Base-by-base conservation (phyloP, 2,888 invertebrate species). In the Tridacna gigas region DNA sequence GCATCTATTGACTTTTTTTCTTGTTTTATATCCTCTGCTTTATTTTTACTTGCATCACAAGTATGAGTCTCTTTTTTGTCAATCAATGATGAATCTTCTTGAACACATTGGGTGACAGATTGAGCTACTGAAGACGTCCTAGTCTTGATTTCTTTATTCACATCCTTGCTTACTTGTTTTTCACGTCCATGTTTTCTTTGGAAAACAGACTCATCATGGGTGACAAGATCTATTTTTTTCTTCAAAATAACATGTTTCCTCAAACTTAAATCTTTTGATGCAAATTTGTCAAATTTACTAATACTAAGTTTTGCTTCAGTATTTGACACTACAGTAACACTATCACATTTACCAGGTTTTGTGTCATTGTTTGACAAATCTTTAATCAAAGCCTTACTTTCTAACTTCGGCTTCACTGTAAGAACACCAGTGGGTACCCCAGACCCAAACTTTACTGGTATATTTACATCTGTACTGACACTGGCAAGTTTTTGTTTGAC, bases 321-420 rank as follows among this genome's bases (percentile, higher is more conserved):
- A 45, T 37, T 26, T 65, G 65, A 12, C 12, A 22, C 22, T 37
- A 37, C 37, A 37, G 37, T 37, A 37, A 37, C 37, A 37, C 37
- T 37, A 4, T 37, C 37, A 37, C 37, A 37, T 37, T 37, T 37
- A 37, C 37, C 37, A 37, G 37, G 37, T 37, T 2, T 37, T 37
- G 37, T 37, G 7, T 37, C 37, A 37, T 37, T 37, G 37, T 37
- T 37, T 37, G 7, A 3, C 63, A 25, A 2, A 22, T 63, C 63
- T 25, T 63, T 20, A 25, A 13, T 63, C 20, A 69, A 47, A n/a
- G 71, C n/a, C 9, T 20, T 13, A 25, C 7, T 51, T 22, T 48
- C 51, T 51, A 20, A 22, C 73, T 83, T 80, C 28, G 87, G 84
- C 71, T 84, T 87, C n/a, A 87, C 81, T 74, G 74, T 71, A 26